phyloP scores from a whole-genome alignment of 2,888 invertebrate genomes.

The Sinopyrophorus schimmeli region DNA sequence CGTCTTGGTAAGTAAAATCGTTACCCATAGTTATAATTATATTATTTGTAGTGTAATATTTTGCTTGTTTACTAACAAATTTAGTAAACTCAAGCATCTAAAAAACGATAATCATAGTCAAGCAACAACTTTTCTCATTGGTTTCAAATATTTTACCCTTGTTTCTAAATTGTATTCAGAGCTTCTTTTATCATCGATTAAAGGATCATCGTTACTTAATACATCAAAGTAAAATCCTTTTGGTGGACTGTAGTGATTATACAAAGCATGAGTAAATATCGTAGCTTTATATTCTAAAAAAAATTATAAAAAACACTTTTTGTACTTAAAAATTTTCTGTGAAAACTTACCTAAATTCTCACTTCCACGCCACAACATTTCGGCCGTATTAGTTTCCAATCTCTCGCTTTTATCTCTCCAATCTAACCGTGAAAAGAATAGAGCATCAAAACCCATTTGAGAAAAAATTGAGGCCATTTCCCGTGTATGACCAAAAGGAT shows the following conservation, averaged over 20 bases:
- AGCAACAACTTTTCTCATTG: too few species aligned
- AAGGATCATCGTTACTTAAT: conserved; percentile 60
- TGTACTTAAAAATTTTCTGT: not conserved
- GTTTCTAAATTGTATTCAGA: conserved; percentile 61
- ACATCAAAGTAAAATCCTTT: conserved; percentile 66
- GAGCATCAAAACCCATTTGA: conserved; percentile 71
- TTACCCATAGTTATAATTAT: conserved; percentile 89
- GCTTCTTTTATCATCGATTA: conserved; percentile 59
- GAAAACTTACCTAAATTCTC: conserved; percentile 57
- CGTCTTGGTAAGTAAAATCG: conserved; percentile 85
- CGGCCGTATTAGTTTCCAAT: conserved; percentile 63
- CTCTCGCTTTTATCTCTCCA: conserved; percentile 65
- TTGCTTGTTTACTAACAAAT: conserved; percentile 62
- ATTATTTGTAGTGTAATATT: conserved; percentile 68
- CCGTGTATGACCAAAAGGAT: conserved; percentile 80
- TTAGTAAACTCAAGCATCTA: conserved; percentile 58
- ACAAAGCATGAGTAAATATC: conserved; percentile 64
- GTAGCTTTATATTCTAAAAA: conserved; percentile 46
- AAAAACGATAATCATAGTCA: too few species aligned
- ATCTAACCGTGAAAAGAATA: conserved; percentile 73
- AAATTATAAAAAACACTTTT: not conserved
- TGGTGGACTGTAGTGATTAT: conserved; percentile 61
- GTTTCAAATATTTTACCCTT: conserved; percentile 33
- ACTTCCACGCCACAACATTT: conserved; percentile 72
- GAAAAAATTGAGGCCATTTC: conserved; percentile 69